Base-by-base conservation (phyloP, 2,888 invertebrate species). In the Melanargia galathea region DNA sequence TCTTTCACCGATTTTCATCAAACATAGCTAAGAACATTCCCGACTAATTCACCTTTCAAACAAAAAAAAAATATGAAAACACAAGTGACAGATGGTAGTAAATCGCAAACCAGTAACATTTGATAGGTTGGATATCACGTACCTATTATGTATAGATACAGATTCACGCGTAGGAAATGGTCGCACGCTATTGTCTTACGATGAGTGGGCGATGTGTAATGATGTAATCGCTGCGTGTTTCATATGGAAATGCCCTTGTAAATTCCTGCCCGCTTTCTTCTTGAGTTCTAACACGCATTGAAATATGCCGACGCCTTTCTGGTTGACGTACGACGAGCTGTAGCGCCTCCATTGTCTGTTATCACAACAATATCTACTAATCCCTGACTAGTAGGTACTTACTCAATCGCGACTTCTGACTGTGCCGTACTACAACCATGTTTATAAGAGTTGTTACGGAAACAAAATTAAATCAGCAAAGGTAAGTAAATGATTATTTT, bases 131-230 rank as follows among this genome's bases (percentile, higher is more conserved):
- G 33, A 35, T 22, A 58, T 35, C n/a, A n/a, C n/a, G n/a, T n/a
- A n/a, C n/a, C n/a, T n/a, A n/a, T n/a, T n/a, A n/a, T n/a, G n/a
- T n/a, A n/a, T n/a, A n/a, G n/a, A n/a, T n/a, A 35, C 33, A 13
- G 18, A 16, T 48, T 24, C 22, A 24, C 22, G 48, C 57, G 57
- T 55, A 55, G 55, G 57, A 57, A 46, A 57, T 18, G 46, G 46
- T 57, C 57, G 45, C 45, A 56, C 40, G 45, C 55, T 38, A 55
- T 61, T 61, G 61, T 61, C 38, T 61, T 18, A 45, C 11, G 24
- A 26, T n/a, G 46, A 45, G 61, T 61, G 61, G 61, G 61, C 46
- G 57, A 46, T 20, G 16, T n/a, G n/a, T n/a, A n/a, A n/a, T n/a
- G n/a, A n/a, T n/a, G 18, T 55, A 43, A 52, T 55, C 26, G 55